Base-by-base conservation (phyloP, 2,888 invertebrate genomes). In the Fragum fragum region DNA sequence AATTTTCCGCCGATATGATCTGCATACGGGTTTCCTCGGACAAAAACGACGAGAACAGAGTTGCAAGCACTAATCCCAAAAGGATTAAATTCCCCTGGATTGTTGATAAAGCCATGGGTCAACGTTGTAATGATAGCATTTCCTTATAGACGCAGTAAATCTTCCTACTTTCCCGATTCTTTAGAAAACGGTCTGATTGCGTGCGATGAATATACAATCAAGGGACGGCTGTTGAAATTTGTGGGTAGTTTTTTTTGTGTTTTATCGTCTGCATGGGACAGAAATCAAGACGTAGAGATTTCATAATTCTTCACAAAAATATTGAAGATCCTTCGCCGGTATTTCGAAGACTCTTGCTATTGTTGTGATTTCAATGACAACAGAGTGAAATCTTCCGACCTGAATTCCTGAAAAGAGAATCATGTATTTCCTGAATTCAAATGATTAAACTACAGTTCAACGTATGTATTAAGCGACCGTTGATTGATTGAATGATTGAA, bases 21-120 rank as follows among this genome's bases (percentile, higher is more conserved):
- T 71, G 71, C n/a, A 71, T 26, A n/a, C 23, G 55, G 18, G 53
- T 32, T n/a, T 71, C 71, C n/a, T 71, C 71, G 1, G 57, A n/a
- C 21, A 32, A n/a, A 21, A 55, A 39, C 9, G 0, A 5, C 23
- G 42, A 18, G 26, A 66, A 23, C 18, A 66, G 42, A 39, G 36
- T 16, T 5, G 66, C 42, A 16, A 47, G 7, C 2, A 47, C 2
- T 66, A 66, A 66, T 66, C 66, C 66, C 1, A 2, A 23, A 21
- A 66, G 42, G 66, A 66, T 66, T 66, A 66, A 39, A 18, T 21
- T 21, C 11, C 14, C 42, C 26, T 14, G 23, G 23, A 36, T 21
- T 42, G 42, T 42, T 66, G 36, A 66, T 42, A 26, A 16, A 36
- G 23, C 42, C 66, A 66, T 66, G 66, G 42, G 32, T 39, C 42